phyloP scores from a whole-genome alignment of 2,888 invertebrate species.

The Pristionchus mayeri region DNA sequence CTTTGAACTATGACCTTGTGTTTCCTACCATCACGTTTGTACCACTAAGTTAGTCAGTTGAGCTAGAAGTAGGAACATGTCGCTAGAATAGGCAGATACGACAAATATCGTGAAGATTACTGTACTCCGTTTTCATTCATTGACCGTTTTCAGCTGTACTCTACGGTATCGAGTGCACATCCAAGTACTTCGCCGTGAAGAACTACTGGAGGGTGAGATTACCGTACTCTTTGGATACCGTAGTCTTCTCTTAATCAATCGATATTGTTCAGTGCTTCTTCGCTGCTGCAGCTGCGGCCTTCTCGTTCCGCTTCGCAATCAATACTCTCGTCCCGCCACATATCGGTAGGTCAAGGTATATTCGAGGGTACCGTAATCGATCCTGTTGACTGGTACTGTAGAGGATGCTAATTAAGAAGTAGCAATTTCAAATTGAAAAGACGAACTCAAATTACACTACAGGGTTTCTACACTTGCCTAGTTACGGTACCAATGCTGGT shows the following conservation, averaged over 20 bases:
- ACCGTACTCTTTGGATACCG: neutral
- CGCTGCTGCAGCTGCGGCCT: conserved; percentile 95
- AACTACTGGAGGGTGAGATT: conserved; percentile 86
- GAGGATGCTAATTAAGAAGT: too few species aligned
- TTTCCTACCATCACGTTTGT: too few species aligned
- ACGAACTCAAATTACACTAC: too few species aligned
- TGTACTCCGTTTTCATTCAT: too few species aligned
- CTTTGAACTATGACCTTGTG: too few species aligned
- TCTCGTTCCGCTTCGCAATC: conserved; percentile 86
- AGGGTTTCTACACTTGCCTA: neutral
- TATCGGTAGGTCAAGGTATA: conserved; percentile 35
- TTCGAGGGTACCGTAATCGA: neutral
- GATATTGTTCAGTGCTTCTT: conserved; percentile 85
- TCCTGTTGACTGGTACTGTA: too few species aligned
- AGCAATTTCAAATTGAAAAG: too few species aligned
- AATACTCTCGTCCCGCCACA: conserved; percentile 43
- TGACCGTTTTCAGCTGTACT: conserved; percentile 78
- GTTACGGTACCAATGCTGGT: neutral
- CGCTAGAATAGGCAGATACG: too few species aligned
- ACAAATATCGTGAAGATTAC: too few species aligned
- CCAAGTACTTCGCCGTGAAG: conserved; percentile 96
- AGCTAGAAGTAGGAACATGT: too few species aligned
- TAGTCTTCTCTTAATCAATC: neutral
- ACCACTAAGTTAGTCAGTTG: too few species aligned
- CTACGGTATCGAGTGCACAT: conserved; percentile 98